Evolutionary conservation across 2,797 vertebrate genomes (phyloP), one percentile per base, ranked within the genome.

Genomic region (Syngnathus acus): DNA sequence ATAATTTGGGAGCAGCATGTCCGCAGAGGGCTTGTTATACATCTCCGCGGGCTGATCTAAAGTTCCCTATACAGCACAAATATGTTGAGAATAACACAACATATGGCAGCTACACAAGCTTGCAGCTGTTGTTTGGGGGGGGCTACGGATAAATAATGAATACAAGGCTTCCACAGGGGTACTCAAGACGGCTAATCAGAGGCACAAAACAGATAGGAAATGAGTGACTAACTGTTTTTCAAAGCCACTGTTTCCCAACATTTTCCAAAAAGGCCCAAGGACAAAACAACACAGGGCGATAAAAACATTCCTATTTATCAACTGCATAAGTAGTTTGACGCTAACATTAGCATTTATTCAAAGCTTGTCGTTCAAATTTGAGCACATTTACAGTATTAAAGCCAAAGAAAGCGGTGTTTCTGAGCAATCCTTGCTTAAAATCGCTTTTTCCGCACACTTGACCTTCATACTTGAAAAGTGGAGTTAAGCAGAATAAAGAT

Each of bases 61-160:
- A 73, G 71, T 70, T 84, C 71, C 72, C 77, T 76, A 76, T 84
- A 81, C 70, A 71, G 71, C 68, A 39, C 1, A 64, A 79, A 84
- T 86, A 84, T 87, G 86, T 84, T 80, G 73, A 71, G 54, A 68
- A 78, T 79, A 64, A 67, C 69, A 69, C 38, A 80, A 77, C 89
- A 89, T 86, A 89, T 87, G 87, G 88, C 69, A 54, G 82, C 87
- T 83, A 87, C 83, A 85, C 84, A 84, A 84, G 82, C 77, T 76
- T 86, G 78, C 88, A 88, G 88, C 83, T 89, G 87, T 88, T 89
- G 81, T 88, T 87, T 84, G 84, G 32, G 79, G 79, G 32, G 75
- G 83, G 70, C 72, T 79, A 64, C 70, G 72, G 72, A 91, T 90
- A 88, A 88, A 89, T 89, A 89, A 90, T 90, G 87, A 85, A 89